Evolutionary conservation across 1,140 invertebrate species (phyloP).

Genomic region (Bombus affinis): DNA sequence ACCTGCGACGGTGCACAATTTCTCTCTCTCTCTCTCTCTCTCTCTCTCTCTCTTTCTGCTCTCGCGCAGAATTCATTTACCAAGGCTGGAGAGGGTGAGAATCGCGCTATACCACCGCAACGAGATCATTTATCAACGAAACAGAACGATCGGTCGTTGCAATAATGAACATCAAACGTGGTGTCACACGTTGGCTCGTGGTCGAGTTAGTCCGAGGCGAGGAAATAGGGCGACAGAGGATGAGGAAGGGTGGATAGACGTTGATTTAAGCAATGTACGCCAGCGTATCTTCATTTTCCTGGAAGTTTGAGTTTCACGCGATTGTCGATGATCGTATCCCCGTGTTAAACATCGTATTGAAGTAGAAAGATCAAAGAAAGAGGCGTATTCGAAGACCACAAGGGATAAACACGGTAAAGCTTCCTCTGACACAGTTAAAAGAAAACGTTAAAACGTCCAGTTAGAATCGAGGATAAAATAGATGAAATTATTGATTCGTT

Average conservation of each 20-base stretch:
- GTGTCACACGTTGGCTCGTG: neutral
- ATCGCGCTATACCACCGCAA: neutral
- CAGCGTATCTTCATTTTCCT: too few species aligned
- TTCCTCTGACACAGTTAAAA: too few species aligned
- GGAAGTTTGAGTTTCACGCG: neutral
- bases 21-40: neutral
- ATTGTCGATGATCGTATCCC: too few species aligned
- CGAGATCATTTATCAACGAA: slow-evolving; percentile 35
- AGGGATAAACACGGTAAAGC: too few species aligned
- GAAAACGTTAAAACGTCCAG: too few species aligned
- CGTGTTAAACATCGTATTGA: too few species aligned
- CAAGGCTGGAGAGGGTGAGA: neutral
- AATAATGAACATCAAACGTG: slow-evolving; percentile 14
- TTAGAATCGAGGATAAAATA: too few species aligned
- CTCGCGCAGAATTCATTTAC: neutral
- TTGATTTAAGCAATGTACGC: too few species aligned
- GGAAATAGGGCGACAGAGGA: neutral
- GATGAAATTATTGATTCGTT: too few species aligned
- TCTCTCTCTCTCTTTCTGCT: neutral
- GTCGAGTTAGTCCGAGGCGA: neutral
- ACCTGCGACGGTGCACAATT: neutral
- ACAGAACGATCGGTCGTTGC: slow-evolving; percentile 6
- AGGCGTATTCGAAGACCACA: too few species aligned
- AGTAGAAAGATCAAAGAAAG: too few species aligned
- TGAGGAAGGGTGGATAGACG: too few species aligned